Evolutionary conservation across 2,797 vertebrate species (phyloP).

Genomic region (Gobionotothen gibberifrons): DNA sequence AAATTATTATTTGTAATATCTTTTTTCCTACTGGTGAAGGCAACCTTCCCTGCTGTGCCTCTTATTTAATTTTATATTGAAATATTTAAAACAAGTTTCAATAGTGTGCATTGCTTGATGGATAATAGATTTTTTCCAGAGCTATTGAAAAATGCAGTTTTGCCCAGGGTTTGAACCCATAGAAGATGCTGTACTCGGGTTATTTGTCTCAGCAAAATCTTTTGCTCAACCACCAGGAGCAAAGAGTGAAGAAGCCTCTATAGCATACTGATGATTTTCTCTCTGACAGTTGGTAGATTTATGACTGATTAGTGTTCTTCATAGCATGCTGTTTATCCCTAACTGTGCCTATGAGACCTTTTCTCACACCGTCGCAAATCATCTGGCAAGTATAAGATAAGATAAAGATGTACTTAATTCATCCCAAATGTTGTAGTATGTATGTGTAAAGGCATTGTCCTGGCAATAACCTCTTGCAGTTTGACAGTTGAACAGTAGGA

Average conservation of each 20-base stretch:
- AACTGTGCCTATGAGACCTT: slow-evolving; percentile 18
- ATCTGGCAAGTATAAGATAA: slow-evolving; percentile 4
- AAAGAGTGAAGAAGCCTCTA: not conserved
- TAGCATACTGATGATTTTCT: slow-evolving; percentile 23
- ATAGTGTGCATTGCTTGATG: not conserved
- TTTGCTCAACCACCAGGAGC: slow-evolving; percentile 17
- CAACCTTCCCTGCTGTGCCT: too few relatives aligned
- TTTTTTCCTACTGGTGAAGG: too few relatives aligned
- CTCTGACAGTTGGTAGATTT: slow-evolving; percentile 40
- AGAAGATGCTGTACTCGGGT: slow-evolving; percentile 8
- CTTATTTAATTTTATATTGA: not conserved
- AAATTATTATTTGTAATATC: too few relatives aligned
- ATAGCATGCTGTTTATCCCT: slow-evolving; percentile 32
- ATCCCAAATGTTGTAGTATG: too few relatives aligned
- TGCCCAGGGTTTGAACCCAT: slow-evolving; percentile 9
- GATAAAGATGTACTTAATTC: too few relatives aligned
- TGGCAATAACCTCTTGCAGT: not conserved
- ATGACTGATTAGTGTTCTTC: slow-evolving; percentile 26
- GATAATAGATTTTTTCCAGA: slow-evolving; percentile 9
- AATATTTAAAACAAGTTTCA: slow-evolving; percentile 20
- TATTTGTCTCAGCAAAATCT: slow-evolving; percentile 24
- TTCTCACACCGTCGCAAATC: slow-evolving; percentile 18
- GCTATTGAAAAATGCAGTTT: slow-evolving; percentile 3
- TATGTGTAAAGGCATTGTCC: not conserved
- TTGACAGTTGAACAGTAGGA: not conserved